These are phyloP conservation scores for Orthosia cruda DNA, from an alignment of 2,888 invertebrate species.

Conservation along the genomic window DNA sequence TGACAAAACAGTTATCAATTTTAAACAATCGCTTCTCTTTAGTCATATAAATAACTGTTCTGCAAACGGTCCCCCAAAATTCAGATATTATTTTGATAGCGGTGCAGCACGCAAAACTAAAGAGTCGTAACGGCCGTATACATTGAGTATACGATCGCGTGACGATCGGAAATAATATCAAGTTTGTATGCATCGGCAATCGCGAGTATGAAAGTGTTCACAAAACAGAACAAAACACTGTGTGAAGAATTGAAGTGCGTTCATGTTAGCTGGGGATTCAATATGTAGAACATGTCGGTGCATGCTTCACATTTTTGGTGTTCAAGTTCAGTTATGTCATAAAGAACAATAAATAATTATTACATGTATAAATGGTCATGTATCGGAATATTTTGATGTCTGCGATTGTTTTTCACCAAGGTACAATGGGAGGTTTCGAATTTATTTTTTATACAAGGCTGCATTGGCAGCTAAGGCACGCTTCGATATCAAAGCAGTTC, in stretches of 20 bases:
- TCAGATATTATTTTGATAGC: conserved; percentile 50
- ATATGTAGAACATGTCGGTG: conserved; percentile 12
- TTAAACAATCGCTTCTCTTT: conserved; percentile 25
- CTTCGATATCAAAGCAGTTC: too few relatives aligned
- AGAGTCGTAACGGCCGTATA: conserved; percentile 44
- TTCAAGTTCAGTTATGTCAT: conserved; percentile 12
- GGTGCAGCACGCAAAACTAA: conserved; percentile 62
- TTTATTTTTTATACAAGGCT: background rate
- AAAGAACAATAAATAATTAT: background rate
- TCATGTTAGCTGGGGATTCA: conserved; percentile 10
- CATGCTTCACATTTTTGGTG: conserved; percentile 5
- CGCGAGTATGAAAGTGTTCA: conserved; percentile 52
- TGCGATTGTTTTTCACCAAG: background rate
- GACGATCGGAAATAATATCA: conserved; percentile 50
- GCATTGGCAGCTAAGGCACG: background rate
- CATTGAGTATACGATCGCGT: conserved; percentile 57
- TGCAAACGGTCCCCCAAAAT: conserved; percentile 50
- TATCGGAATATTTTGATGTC: background rate
- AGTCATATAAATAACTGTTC: conserved; percentile 59
- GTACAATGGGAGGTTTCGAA: background rate
- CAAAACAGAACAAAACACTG: conserved; percentile 30
- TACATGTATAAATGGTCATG: background rate
- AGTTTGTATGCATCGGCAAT: conserved; percentile 33
- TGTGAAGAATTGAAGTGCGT: conserved; percentile 24
- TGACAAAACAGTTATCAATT: conserved; percentile 36